phyloP scores from a whole-genome alignment of 2,888 invertebrate genomes.

The Conomelus anceps region DNA sequence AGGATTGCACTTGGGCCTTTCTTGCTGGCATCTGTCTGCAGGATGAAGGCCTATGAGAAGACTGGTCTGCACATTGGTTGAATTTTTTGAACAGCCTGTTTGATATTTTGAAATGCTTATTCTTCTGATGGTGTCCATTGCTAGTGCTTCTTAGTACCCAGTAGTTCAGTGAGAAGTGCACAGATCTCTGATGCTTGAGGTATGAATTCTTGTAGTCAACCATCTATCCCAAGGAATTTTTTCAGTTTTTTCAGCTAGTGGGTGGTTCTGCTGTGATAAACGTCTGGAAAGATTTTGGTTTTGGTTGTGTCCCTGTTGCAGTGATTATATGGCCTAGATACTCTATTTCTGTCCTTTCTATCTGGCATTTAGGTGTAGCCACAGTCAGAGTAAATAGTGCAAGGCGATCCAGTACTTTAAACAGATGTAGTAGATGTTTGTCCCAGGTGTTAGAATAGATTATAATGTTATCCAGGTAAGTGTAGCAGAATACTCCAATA shows the following conservation, averaged over 20 bases:
- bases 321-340: too few relatives aligned
- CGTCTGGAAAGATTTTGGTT: too few relatives aligned
- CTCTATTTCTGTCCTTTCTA: too few relatives aligned
- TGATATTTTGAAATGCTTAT: too few relatives aligned
- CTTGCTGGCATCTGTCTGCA: background rate
- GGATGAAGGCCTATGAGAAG: too few relatives aligned
- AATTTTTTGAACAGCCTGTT: too few relatives aligned
- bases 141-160: background rate
- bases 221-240: background rate
- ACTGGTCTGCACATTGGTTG: too few relatives aligned
- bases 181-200: background rate
- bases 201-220: background rate
- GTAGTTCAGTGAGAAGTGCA: background rate
- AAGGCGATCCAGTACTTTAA: background rate
- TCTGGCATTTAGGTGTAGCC: too few relatives aligned
- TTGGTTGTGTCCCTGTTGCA: too few relatives aligned
- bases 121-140: too few relatives aligned
- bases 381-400: too few relatives aligned
- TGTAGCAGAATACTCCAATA: background rate
- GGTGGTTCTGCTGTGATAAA: background rate
- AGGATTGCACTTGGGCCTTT: background rate
- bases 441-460: background rate
- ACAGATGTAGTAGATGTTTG: background rate
- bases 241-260: background rate
- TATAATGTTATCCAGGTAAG: background rate